These are phyloP conservation scores for Gopherus flavomarginatus DNA, from an alignment of 2,113 vertebrate genomes.

Conservation along the genomic window DNA sequence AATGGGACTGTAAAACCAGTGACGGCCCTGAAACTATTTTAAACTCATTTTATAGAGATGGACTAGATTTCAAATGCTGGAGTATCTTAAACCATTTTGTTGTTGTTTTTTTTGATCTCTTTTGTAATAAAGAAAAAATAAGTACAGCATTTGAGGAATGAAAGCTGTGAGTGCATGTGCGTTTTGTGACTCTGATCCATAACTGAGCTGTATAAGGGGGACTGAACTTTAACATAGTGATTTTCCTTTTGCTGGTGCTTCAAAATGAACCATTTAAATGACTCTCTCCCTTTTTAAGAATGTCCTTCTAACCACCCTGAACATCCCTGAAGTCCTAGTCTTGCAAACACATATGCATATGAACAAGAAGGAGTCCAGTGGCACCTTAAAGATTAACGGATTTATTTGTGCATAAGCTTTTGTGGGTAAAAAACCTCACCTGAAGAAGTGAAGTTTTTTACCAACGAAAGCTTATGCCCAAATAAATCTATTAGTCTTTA, in stretches of 20 bases:
- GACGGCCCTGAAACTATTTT: neutral
- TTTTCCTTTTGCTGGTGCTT: neutral
- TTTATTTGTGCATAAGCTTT: no score
- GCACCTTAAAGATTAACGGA: no score
- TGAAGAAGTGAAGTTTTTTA: no score
- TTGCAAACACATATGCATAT: neutral
- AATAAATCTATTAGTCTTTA: no score
- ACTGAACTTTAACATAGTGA: neutral
- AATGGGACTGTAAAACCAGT: neutral
- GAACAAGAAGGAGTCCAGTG: no score
- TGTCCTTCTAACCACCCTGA: neutral
- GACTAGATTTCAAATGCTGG: neutral
- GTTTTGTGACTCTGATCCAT: neutral
- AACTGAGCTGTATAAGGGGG: neutral
- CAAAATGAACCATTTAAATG: neutral
- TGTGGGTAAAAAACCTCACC: no score
- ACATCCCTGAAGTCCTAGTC: neutral
- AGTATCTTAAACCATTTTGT: neutral
- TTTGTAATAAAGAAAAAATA: neutral
- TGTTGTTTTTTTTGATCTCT: neutral
- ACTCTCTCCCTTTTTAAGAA: neutral
- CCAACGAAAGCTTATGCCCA: no score
- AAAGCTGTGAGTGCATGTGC: neutral
- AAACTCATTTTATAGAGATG: neutral
- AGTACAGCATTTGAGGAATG: neutral